Evolutionary conservation across 2,113 vertebrate genomes (phyloP), one percentile per base, ranked within the genome.

Genomic region (Pygathrix nemaeus): DNA sequence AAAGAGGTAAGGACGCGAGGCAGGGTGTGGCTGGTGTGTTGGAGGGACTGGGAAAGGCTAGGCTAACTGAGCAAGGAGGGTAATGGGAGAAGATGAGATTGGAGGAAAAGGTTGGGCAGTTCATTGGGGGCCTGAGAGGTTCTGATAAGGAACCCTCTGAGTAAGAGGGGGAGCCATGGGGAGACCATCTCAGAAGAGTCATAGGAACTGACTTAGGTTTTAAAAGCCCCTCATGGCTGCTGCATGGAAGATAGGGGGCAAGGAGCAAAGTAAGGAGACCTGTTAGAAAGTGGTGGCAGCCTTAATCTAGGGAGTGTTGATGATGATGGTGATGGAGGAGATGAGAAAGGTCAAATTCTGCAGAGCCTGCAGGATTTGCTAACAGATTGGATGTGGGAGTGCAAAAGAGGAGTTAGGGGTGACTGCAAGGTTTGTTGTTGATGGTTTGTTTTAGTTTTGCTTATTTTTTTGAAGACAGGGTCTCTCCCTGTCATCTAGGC

Each of bases 281-380:
- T 1, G 0, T 4, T 8, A 45, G 16, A 0, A 27, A 32, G 17
- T 40, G 3, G 2, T 5, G 7, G 64, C 10, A 30, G 3, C 27
- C 14, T 43, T 40, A 30, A 5, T 55, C 3, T 9, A n/a, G 59
- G 48, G 61, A 30, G 5, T 6, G 61, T 32, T 32, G 61, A 27
- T 32, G 61, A 64, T 12, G 0, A 9, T 64, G 85, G 9, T 9
- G 76, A 11, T 0, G 45, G 21, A 76, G 68, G 59, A 20, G 16
- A 5, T 7, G 45, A 45, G 43, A 75, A 52, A 55, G 85, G 20
- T 12, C 4, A 3, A 38, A 20, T 78, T 82, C 43, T 55, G 68
- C 21, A 25, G 25, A 40, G 70, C 43, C 45, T 21, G 20, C 21
- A 66, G 68, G 14, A 21, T 45, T 20, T 50, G 23, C 43, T 35